Evolutionary conservation across 2,888 invertebrate genomes (phyloP), one percentile per base, ranked within the genome.

Genomic region (Diarsia mendica): DNA sequence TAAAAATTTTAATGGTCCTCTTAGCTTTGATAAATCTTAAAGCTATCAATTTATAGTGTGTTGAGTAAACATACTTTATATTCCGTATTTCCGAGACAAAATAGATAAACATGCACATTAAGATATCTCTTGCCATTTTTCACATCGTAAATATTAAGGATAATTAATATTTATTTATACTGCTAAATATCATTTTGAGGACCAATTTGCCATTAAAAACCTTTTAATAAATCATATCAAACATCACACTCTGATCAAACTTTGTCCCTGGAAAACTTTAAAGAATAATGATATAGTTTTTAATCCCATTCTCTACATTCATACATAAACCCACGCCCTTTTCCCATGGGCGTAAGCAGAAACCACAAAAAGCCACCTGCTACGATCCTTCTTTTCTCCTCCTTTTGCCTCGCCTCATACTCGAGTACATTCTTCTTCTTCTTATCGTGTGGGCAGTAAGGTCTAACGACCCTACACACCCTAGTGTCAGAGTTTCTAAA

Each of bases 31-130:
- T 61, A 53, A 60, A 82, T 55, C 1, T 18, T 3, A 46, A 46
- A 76, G 61, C 55, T 23, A 63, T 63, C 49, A 76, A 55, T n/a
- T n/a, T n/a, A n/a, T 61, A 49, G 0, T 39, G n/a, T 55, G 13
- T 55, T 20, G 0, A 82, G 46, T 18, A 44, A 49, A 67, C 6
- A 53, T 10, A n/a, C 44, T 53, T 33, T 49, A n/a, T 33, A 73
- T 64, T 39, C n/a, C n/a, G n/a, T n/a, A n/a, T n/a, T n/a, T n/a
- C 3, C 9, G 3, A 51, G 48, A 53, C 51, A 63, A 15, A 33
- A 15, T 44, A 63, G 63, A 8, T 44, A 63, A 67, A 8, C 20
- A 55, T 48, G 18, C 5, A 77, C 63, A 77, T n/a, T 23, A 3
- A 51, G 20, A 66, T 53, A 53, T 74, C 2, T 46, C 2, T 6